phyloP scores from a whole-genome alignment of 2,797 vertebrate species.

The Enteromius paludinosus region DNA sequence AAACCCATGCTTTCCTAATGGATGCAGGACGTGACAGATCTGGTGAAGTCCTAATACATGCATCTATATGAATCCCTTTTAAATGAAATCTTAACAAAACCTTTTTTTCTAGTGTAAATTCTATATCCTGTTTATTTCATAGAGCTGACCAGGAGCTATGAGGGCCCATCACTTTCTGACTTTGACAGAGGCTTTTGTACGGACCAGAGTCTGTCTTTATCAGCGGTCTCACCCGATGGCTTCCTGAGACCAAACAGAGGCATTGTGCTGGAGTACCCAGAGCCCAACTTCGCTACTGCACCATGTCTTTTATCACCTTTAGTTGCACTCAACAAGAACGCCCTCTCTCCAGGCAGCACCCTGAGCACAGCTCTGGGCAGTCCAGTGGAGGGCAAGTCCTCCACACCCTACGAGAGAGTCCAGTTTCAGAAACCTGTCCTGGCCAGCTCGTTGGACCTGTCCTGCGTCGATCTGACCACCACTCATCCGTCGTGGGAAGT shows the following conservation, averaged over 20 bases:
- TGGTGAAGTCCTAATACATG: constrained; percentile 36
- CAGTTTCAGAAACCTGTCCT: constrained; percentile 58
- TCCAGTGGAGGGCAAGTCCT: constrained; percentile 71
- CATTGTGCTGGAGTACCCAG: constrained; percentile 58
- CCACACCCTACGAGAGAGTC: constrained; percentile 74
- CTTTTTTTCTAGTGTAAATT: not conserved
- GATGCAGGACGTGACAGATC: constrained; percentile 20
- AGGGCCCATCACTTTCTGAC: constrained; percentile 68
- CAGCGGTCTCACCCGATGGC: constrained; percentile 66
- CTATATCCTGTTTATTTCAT: not conserved
- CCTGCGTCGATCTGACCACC: constrained; percentile 62
- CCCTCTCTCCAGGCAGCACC: constrained; percentile 48
- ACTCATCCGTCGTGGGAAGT: constrained; percentile 80
- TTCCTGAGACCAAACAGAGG: constrained; percentile 59
- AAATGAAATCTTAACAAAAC: not conserved
- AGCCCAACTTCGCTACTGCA: constrained; percentile 45
- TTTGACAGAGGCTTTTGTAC: constrained; percentile 71
- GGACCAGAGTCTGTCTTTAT: constrained; percentile 68
- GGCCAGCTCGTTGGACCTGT: constrained; percentile 60
- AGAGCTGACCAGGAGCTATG: constrained; percentile 69
- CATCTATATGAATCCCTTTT: not conserved
- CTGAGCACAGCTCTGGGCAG: constrained; percentile 20
- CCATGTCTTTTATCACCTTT: constrained; percentile 63
- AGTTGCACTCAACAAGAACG: constrained; percentile 41
- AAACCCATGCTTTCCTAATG: constrained; percentile 38